Evolutionary conservation across 2,888 invertebrate genomes (phyloP), one percentile per base, ranked within the genome.

Genomic region (Heteropelma amictum): DNA sequence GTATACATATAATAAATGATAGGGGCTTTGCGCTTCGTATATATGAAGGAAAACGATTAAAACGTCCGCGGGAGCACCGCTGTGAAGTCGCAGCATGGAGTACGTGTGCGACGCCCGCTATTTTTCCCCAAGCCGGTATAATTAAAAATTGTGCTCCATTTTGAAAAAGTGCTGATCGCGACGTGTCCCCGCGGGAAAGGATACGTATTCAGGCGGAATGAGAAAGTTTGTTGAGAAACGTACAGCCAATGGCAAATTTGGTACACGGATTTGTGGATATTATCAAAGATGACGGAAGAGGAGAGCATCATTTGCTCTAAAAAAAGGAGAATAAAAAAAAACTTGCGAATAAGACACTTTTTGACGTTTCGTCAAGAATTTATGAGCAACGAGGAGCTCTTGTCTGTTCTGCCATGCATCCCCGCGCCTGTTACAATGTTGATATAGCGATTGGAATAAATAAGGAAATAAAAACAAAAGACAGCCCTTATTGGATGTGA

Each of bases 11-110:
- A 47, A 69, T 58, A 61, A 58, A 35, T 51, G 67, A 72, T 53
- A 72, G 45, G 47, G 68, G 72, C 67, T 72, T 72, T 68, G 30
- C 91, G 90, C 91, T 91, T 91, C 90, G 90, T 89, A 87, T n/a
- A n/a, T 84, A 89, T 87, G 82, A 88, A 87, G 85, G 85, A 76
- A 68, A 73, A 72, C 75, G 86, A 77, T 77, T 77, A 77, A 77
- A 75, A 69, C 68, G 60, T 60, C 30, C 82, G 85, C 84, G 86
- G 85, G 87, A 87, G 87, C 17, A 51, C 2, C 19, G 28, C 40
- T 49, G 40, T 21, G 30, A 58, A 58, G 40, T 60, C 51, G 28
- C 8, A 49, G 10, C 60, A 21, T 21, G 7, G 30, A 45, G 30
- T 45, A 12, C 30, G 35, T 4, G 26, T 45, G 14, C 12, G 26